phyloP scores from a whole-genome alignment of 1,140 invertebrate species.

The Rhagoletis zephyria region DNA sequence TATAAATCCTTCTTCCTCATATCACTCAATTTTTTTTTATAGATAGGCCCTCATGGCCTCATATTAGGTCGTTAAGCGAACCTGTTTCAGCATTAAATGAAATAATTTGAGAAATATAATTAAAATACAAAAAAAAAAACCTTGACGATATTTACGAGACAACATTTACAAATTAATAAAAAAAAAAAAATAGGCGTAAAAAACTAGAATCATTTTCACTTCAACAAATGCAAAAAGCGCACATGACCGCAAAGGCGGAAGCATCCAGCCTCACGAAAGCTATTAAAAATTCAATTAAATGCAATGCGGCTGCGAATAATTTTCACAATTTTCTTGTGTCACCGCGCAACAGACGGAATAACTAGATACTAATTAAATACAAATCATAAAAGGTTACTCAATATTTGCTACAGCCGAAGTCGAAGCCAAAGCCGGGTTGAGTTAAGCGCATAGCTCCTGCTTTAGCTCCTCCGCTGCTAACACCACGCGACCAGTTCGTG shows the following conservation, averaged over 20 bases:
- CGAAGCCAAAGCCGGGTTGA: no score
- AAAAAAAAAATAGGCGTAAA: no score
- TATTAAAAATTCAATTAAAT: neutral
- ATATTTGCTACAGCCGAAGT: neutral
- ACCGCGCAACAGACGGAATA: slow-evolving; percentile 4
- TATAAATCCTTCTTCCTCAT: no score
- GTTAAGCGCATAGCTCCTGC: neutral
- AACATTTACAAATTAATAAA: no score
- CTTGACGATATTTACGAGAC: no score
- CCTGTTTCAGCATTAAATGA: no score
- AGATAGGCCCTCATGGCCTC: no score
- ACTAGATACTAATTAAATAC: slow-evolving; percentile 44
- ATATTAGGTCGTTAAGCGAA: no score
- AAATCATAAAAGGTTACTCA: slow-evolving; percentile 32
- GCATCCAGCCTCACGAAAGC: neutral
- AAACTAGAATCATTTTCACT: no score
- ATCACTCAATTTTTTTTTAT: no score
- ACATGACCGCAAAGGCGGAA: slow-evolving; percentile 10
- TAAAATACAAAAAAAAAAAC: no score
- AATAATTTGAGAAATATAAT: no score
- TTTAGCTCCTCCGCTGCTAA: neutral
- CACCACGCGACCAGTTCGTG: neutral
- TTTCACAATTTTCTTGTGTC: slow-evolving; percentile 35
- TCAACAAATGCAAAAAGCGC: neutral
- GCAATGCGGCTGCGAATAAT: neutral